Evolutionary conservation across 2,888 invertebrate species (phyloP), one percentile per base, ranked within the genome.

Genomic region (Drosophila peninsularis): DNA sequence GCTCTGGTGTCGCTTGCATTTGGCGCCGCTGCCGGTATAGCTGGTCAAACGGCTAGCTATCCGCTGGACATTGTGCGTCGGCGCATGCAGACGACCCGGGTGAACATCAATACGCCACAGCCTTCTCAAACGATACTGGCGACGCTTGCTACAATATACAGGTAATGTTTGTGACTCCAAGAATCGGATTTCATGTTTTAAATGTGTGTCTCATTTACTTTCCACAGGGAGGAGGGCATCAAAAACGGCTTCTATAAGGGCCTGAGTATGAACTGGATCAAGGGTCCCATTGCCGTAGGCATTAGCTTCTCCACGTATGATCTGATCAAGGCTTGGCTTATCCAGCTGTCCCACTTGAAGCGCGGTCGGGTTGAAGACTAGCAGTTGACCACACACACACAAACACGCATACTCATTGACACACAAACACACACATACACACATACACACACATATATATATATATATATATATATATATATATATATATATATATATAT

Each of bases 251-350:
- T 99, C 92, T 99, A 97, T 94, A 99, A 99, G 93, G 99, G 99
- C 0, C 94, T 99, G n/a, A 98, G 97, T 84, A 98, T 99, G 98
- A 99, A 99, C 93, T 99, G 99, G 98, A 96, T 99, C 57, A 97
- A 97, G 91, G 97, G 97, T 0, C 97, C 97, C 9, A 95, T 97
- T 56, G 96, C 97, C 0, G 97, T 97, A 11, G 99, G 99, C 64
- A 98, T 99, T 87, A 98, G 98, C 88, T 99, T 99, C 93, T 97
- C 98, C 5, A 97, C 97, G 0, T 98, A 98, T 92, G 99, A 99
- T 92, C 93, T 94, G 45, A 95, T 96, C 67, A 95, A 95, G 78
- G 94, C 94, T 61, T 91, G 93, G 10, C 92, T 96, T 30, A 92
- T 95, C 74, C 93, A 93, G 78, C 62, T 92, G 61, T 90, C 91